Conservation (phyloP, 2,797 vertebrate species). For the Phrynocephalus forsythii region DNA sequence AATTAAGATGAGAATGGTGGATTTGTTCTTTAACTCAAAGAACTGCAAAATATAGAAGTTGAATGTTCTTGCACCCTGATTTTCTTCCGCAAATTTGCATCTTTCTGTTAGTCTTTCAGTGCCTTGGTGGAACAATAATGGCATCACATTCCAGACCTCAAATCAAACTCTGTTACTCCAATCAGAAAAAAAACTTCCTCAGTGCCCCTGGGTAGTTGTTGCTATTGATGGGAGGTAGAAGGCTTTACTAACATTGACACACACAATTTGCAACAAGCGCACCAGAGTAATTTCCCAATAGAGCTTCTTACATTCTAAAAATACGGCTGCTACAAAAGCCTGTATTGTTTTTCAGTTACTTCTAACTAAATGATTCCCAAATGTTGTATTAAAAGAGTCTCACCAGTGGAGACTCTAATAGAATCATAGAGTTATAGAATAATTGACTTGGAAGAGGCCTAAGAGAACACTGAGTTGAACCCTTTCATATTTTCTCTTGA, state of each 20-base stretch:
- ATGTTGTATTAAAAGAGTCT: neutral
- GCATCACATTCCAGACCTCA: constrained; percentile 7
- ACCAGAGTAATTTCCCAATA: neutral
- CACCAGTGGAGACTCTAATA: neutral
- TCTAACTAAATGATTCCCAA: neutral
- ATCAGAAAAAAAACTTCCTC: neutral
- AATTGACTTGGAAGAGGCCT: no score
- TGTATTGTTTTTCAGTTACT: constrained; percentile 6
- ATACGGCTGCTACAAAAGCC: neutral
- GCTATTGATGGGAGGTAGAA: neutral
- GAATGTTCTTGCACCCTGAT: neutral
- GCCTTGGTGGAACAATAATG: neutral
- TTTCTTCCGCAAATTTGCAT: neutral
- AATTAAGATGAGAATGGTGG: neutral
- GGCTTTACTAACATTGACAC: constrained; percentile 7
- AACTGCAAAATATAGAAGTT: neutral
- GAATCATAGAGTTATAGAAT: no score
- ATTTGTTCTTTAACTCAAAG: neutral
- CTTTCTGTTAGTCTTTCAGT: neutral
- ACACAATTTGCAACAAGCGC: neutral
- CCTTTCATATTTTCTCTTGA: no score
- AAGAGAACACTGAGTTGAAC: no score
- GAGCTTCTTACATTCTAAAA: neutral
- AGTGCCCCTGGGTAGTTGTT: constrained; percentile 1
- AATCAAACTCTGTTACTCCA: constrained; percentile 8